Conservation (phyloP, 2,113 vertebrate genomes). For the Rhinolophus sinicus region DNA sequence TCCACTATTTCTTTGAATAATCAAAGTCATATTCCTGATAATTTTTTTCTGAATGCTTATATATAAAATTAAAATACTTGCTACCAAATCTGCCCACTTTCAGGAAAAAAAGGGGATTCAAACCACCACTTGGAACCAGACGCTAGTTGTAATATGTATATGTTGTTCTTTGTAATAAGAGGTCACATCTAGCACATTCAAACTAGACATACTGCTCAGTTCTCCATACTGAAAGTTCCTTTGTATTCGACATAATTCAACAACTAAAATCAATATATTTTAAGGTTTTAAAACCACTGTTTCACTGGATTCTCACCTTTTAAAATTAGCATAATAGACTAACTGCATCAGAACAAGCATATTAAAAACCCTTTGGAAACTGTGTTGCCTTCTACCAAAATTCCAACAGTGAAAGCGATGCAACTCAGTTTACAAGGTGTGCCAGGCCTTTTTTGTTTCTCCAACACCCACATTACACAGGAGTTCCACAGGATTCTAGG, state of each 20-base stretch:
- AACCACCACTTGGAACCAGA: neutral
- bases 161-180: neutral
- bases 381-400: neutral
- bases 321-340: neutral
- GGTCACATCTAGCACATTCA: neutral
- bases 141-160: neutral
- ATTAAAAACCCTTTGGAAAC: neutral
- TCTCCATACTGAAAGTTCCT: neutral
- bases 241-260: neutral
- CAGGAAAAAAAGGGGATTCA: neutral
- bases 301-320: neutral
- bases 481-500: neutral
- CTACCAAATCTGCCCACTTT: neutral
- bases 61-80: conserved; percentile 17
- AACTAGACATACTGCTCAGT: neutral
- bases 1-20: neutral
- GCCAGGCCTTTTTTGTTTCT: neutral
- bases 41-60: neutral
- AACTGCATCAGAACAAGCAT: neutral
- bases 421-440: neutral
- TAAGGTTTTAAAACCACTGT: neutral
- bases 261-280: conserved; percentile 10
- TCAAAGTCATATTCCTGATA: neutral
- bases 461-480: neutral
- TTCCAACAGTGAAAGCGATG: neutral